Evolutionary conservation across 2,113 vertebrate genomes (phyloP).

Genomic region (Bos indicus): DNA sequence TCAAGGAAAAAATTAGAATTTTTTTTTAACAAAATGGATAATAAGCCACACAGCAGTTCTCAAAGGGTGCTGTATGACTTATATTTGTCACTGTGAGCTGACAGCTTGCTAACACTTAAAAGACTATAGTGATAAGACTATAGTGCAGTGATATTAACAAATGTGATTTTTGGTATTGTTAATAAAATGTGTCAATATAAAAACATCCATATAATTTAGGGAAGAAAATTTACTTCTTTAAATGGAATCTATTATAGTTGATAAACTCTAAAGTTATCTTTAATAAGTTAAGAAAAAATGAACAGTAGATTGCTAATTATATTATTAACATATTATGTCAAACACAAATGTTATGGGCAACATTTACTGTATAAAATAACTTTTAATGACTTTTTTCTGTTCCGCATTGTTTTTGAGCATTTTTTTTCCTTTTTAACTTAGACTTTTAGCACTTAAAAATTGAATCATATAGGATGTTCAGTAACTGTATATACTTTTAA

Average conservation of each 20-base stretch:
- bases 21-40: not conserved
- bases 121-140: not conserved
- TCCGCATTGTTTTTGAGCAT: not conserved
- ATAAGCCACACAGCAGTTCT: not conserved
- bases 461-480: not conserved
- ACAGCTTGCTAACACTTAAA: not conserved
- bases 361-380: slow-evolving; percentile 1
- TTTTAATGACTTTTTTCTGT: not conserved
- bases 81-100: not conserved
- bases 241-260: slow-evolving; percentile 5
- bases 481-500: not conserved
- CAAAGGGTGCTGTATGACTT: not conserved
- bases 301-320: not conserved
- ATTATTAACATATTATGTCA: not conserved
- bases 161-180: not conserved
- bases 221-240: slow-evolving; percentile 22
- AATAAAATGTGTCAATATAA: not conserved
- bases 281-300: slow-evolving; percentile 19
- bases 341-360: not conserved
- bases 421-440: not conserved
- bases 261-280: not conserved
- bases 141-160: not conserved
- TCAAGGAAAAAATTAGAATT: not conserved
- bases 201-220: not conserved
- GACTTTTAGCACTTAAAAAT: slow-evolving; percentile 12